A percentile compares a stretch with the other conserved stretches of the same genome.
Evolutionary conservation across 2,113 vertebrate species (phyloP).

Genomic region (Paratilapia polleni): DNA sequence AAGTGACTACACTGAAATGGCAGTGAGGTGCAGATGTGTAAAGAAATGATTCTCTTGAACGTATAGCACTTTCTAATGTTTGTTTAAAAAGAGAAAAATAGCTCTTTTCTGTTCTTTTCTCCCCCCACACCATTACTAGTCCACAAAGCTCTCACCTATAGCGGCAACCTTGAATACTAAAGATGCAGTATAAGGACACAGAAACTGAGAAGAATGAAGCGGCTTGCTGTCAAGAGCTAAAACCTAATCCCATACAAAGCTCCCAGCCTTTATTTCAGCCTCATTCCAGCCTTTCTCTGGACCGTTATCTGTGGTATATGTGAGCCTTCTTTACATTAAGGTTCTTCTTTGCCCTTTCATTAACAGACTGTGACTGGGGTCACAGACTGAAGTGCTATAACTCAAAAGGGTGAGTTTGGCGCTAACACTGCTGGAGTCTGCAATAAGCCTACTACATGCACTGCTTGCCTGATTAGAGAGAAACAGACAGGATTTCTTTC

Average conservation of each 20-base stretch:
- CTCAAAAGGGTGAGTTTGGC: not conserved
- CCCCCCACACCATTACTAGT: slow-evolving; percentile 14
- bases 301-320: not conserved
- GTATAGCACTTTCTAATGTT: slow-evolving; percentile 17
- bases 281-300: slow-evolving; percentile 1
- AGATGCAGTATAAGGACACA: slow-evolving; percentile 26
- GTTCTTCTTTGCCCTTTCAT: slow-evolving; percentile 21
- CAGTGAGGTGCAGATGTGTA: not conserved
- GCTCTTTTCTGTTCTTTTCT: slow-evolving; percentile 3
- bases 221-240: slow-evolving; percentile 33
- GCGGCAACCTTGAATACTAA: slow-evolving; percentile 60
- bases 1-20: not conserved
- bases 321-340: slow-evolving; percentile 8
- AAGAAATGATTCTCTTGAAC: slow-evolving; percentile 22
- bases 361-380: slow-evolving; percentile 5
- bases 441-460: not conserved
- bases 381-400: not conserved
- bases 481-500: not conserved
- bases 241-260: slow-evolving; percentile 47
- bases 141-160: slow-evolving; percentile 48
- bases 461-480: slow-evolving; percentile 9
- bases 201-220: slow-evolving; percentile 44
- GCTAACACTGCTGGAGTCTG: slow-evolving; percentile 4
- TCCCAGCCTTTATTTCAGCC: slow-evolving; percentile 13
- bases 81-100: slow-evolving; percentile 27